Evolutionary conservation across 2,888 invertebrate genomes (phyloP).

Genomic region (Dysmachus trigonus): DNA sequence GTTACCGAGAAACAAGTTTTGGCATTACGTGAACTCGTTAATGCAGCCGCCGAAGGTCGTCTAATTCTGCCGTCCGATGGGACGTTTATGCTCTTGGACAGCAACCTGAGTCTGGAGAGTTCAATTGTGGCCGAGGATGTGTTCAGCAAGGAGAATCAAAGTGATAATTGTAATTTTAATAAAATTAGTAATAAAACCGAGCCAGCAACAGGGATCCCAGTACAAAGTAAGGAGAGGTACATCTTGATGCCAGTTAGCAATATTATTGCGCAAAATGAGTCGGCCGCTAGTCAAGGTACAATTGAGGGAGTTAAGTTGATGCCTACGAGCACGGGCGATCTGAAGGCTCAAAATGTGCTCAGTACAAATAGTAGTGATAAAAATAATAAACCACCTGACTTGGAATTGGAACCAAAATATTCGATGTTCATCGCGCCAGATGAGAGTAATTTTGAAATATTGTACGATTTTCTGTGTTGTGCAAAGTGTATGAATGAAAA

Average conservation of each 20-base stretch:
- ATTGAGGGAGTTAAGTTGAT: background rate
- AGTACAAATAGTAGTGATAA: conserved; percentile 1
- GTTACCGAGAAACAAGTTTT: conserved; percentile 64
- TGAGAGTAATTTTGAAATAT: conserved; percentile 55
- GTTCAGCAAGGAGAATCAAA: background rate
- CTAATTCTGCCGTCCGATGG: conserved; percentile 64
- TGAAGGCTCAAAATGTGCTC: background rate
- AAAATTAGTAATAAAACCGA: conserved; percentile 21
- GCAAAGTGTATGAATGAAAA: conserved; percentile 62
- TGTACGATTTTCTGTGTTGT: conserved; percentile 64
- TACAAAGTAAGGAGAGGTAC: background rate
- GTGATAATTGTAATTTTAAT: conserved; percentile 11
- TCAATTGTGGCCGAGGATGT: conserved; percentile 57
- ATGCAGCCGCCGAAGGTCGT: conserved; percentile 64
- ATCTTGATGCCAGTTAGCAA: conserved; percentile 41
- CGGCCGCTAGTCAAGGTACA: background rate
- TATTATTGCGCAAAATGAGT: conserved; percentile 30
- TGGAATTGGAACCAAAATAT: conserved; percentile 58
- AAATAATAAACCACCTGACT: conserved; percentile 49
- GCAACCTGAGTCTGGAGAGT: conserved; percentile 63
- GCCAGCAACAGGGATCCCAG: background rate
- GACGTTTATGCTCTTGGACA: conserved; percentile 63
- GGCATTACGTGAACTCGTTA: conserved; percentile 62
- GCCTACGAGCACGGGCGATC: background rate
- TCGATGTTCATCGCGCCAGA: conserved; percentile 52